These are phyloP conservation scores for Gorilla gorilla DNA, from an alignment of 2,113 vertebrate genomes.

Conservation along the genomic window DNA sequence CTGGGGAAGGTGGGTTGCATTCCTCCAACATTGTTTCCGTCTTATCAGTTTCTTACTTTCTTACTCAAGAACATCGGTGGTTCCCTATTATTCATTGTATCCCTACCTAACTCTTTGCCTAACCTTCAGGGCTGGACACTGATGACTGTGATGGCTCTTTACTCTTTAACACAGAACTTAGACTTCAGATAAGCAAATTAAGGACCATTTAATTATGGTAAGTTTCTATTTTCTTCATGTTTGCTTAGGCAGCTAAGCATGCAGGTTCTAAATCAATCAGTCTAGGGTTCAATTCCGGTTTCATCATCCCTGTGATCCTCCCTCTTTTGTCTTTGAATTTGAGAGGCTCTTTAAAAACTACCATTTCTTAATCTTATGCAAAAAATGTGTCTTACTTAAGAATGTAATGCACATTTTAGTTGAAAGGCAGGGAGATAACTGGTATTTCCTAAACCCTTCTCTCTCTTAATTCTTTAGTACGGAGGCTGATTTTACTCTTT, in stretches of 20 bases:
- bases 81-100: background rate
- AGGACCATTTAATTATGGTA: background rate
- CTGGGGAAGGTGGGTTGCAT: background rate
- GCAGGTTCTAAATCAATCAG: background rate
- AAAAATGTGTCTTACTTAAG: background rate
- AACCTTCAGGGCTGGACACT: background rate
- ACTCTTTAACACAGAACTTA: conserved; percentile 21
- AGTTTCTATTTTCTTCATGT: background rate
- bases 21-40: background rate
- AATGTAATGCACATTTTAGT: background rate
- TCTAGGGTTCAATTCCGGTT: background rate
- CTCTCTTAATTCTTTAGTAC: background rate
- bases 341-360: background rate
- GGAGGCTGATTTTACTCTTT: background rate
- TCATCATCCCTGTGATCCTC: background rate
- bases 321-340: background rate
- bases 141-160: background rate
- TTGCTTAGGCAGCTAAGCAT: background rate
- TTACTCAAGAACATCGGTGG: background rate
- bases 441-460: background rate
- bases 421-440: background rate
- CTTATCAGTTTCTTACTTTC: background rate
- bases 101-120: background rate
- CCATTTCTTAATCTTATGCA: background rate
- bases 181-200: background rate